Base-by-base conservation (phyloP, 2,888 invertebrate species). In the Lottia gigantea region DNA sequence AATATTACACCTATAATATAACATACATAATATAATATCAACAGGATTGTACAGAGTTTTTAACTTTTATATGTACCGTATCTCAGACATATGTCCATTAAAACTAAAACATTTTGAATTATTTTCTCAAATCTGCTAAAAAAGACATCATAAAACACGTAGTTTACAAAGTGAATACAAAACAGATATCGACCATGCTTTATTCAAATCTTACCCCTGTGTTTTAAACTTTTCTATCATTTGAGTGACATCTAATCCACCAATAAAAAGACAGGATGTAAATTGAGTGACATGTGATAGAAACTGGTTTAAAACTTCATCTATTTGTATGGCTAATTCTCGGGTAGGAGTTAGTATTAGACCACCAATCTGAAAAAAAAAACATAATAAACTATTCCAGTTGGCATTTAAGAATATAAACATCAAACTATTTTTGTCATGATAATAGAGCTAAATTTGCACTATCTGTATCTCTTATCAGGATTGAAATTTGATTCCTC, bases 261-360 rank as follows among this genome's bases (percentile, higher is more conserved):
- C 98, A 31, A 97, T 90, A 6, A 90, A 80, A 4, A 90, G 80
- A 47, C 87, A 74, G 23, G 86, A 84, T 12, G 86, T 82, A 62
- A 90, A 82, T 31, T 85, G 80, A 0, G 86, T 81, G 19, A 82
- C 67, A 46, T 84, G 69, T 67, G 80, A 75, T 16, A 86, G 69
- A 75, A 89, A 89, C 19, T 74, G 69, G 7, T 76, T 66, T 12
- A 89, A 76, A 7, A 91, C 90, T 66, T 87, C 93, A 81, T 92
- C 92, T 76, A 95, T 98, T 88, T 99, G 99, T 31, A 92, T 90
- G 0, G 98, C 98, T 47, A 99, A 89, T 89, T 99, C 99, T 83
- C 98, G 91, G 0, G 98, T 98, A 0, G 99, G 99, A 0, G 97
- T 96, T 81, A 99, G 92, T 66, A 99, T 92, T 16, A 99, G 90